phyloP scores from a whole-genome alignment of 2,888 invertebrate species.

The Sisyra nigra region DNA sequence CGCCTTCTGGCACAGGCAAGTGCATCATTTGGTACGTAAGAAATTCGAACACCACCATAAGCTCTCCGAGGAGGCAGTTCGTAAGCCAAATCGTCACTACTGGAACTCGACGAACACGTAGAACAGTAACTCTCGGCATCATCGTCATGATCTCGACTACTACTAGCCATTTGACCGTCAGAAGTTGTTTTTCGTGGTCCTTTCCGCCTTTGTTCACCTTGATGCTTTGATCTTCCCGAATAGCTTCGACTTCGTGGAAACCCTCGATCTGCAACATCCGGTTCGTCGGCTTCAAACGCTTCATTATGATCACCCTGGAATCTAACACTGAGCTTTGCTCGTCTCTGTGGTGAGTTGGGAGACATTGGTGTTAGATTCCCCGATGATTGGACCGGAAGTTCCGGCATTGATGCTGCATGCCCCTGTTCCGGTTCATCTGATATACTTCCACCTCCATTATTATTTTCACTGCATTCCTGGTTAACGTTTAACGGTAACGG shows the following conservation, averaged over 20 bases:
- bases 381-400: constrained; percentile 29
- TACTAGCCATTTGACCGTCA: constrained; percentile 20
- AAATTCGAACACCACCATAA: constrained; percentile 77
- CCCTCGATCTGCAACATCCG: constrained; percentile 21
- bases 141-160: constrained; percentile 30
- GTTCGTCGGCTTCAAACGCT: constrained; percentile 28
- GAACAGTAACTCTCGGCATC: constrained; percentile 73
- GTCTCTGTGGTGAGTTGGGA: constrained; percentile 25
- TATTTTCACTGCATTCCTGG: constrained; percentile 14
- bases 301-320: constrained; percentile 33
- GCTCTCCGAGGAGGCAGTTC: constrained; percentile 68
- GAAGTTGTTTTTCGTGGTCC: constrained; percentile 22
- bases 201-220: constrained; percentile 18
- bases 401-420: constrained; percentile 46
- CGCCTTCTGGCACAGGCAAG: constrained; percentile 65
- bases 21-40: constrained; percentile 86
- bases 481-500: constrained; percentile 6
- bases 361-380: constrained; percentile 20
- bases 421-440: constrained; percentile 19
- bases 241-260: constrained; percentile 36
- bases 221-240: constrained; percentile 28
- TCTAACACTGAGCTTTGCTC: constrained; percentile 28
- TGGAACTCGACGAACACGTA: constrained; percentile 73
- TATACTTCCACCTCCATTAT: constrained; percentile 15
- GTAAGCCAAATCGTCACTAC: constrained; percentile 77